Base-by-base conservation (phyloP, 2,113 vertebrate genomes). In the Nyctibius bracteatus region DNA sequence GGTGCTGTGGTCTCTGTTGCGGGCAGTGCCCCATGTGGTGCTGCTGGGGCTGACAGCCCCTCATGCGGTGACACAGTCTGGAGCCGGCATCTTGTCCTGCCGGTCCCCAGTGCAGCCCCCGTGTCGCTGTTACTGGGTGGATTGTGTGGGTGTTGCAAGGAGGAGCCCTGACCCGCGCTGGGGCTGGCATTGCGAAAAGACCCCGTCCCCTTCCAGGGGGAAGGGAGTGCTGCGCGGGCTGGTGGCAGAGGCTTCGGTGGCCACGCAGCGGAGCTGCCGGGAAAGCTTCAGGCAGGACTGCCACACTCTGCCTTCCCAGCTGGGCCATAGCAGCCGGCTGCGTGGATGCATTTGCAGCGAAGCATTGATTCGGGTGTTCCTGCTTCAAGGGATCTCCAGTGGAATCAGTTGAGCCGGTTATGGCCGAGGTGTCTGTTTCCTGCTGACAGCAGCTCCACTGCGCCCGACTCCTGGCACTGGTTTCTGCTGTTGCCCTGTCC, bases 101-200 rank as follows among this genome's bases (percentile, higher is more conserved):
- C 22, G 6, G 14, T 74, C 35, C 39, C 24, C 23, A 51, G 0
- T 10, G 1, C 22, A 63, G 44, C 35, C 63, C 33, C 20, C 1
- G 3, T 10, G 28, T 70, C 28, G 43, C 71, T 30, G 19, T 49
- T 9, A 37, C 9, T 0, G 1, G 10, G 8, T 33, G 30, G 39
- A 33, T 43, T 1, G 1, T 41, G 41, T n/a, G 44, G 10, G 12
- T 39, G 41, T 43, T 2, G 0, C 0, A 0, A 55, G 72, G 14
- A 59, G 33, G 27, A 88, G 46, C 49, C 25, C 19, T 31, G 52
- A 58, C 43, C 37, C 12, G 5, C 0, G 0, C 23, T 44, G 54
- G 17, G 44, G 46, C 12, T 27, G 22, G 12, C 2, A 0, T 7
- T 79, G 30, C 0, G 0, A 7, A 39, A 67, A 25, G 51, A 37